Percentiles rank a stretch among this genome's conserved stretches.
Conservation (phyloP, 2,888 invertebrate species). For the Sarcophaga rosellei region DNA sequence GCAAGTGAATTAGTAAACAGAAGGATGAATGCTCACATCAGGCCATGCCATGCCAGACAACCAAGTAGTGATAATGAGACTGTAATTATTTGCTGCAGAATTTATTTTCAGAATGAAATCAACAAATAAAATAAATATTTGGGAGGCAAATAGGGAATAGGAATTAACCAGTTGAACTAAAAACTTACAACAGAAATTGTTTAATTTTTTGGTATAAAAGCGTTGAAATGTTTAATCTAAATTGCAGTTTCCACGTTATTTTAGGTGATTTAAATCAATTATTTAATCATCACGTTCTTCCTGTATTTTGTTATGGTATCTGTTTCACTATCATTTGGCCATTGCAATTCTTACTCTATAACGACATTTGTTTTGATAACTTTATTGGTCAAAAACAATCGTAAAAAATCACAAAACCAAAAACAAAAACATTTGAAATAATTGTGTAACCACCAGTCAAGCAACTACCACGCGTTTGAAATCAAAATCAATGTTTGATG, state of each 20-base stretch:
- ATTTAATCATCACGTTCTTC: too few species aligned
- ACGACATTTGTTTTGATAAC: conserved; percentile 2
- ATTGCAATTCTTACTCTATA: not conserved
- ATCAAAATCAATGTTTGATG: conserved; percentile 7
- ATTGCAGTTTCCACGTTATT: too few species aligned
- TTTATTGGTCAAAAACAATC: not conserved
- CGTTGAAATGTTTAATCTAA: too few species aligned
- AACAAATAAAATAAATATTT: too few species aligned
- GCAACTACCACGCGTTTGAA: not conserved
- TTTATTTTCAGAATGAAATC: not conserved
- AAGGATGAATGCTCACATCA: not conserved
- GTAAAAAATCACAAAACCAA: not conserved
- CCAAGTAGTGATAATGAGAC: not conserved
- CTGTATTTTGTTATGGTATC: too few species aligned
- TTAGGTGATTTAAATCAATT: too few species aligned
- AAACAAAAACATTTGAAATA: not conserved
- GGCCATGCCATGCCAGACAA: not conserved
- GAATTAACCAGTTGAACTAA: too few species aligned
- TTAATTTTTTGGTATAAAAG: too few species aligned
- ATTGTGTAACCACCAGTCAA: not conserved
- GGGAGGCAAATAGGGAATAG: too few species aligned
- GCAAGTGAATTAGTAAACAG: not conserved
- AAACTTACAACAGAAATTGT: too few species aligned
- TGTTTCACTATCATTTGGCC: too few species aligned
- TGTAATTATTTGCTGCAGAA: not conserved